phyloP scores from a whole-genome alignment of 1,140 invertebrate species.

The Nasonia longicornis region DNA sequence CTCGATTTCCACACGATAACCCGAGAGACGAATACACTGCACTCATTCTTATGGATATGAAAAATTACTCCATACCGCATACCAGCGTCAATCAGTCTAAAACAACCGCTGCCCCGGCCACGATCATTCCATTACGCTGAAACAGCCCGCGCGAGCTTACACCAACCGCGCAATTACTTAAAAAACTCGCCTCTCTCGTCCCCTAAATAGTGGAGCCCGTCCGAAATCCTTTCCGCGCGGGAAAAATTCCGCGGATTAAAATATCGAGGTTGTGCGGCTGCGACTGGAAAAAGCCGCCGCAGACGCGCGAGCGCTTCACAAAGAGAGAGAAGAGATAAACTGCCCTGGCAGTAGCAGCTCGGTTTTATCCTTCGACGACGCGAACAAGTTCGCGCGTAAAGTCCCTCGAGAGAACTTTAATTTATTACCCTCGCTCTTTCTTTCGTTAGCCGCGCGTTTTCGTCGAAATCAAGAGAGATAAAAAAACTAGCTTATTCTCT shows the following conservation, averaged over 20 bases:
- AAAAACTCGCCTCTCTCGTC: not conserved
- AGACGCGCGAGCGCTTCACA: not conserved
- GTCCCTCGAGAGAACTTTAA: slow-evolving; percentile 32
- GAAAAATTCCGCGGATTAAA: slow-evolving; percentile 42
- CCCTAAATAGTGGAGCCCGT: not conserved
- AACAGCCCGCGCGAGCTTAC: not conserved
- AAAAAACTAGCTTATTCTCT: not conserved
- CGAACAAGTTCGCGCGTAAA: not conserved
- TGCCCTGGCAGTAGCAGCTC: not conserved
- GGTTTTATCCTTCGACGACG: slow-evolving; percentile 37
- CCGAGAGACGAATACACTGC: not conserved
- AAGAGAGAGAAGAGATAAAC: slow-evolving; percentile 15
- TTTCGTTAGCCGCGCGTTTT: not conserved
- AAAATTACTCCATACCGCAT: too few species aligned
- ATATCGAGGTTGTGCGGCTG: slow-evolving; percentile 15
- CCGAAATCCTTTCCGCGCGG: not conserved
- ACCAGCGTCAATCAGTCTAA: too few species aligned
- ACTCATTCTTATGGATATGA: not conserved
- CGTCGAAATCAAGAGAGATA: slow-evolving; percentile 3
- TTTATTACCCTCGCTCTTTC: slow-evolving; percentile 20
- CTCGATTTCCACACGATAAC: not conserved
- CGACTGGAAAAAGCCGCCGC: not conserved
- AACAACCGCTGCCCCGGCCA: not conserved
- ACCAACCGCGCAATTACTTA: not conserved
- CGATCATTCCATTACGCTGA: not conserved